phyloP scores from a whole-genome alignment of 2,113 vertebrate genomes.

The Ramphastos sulfuratus region DNA sequence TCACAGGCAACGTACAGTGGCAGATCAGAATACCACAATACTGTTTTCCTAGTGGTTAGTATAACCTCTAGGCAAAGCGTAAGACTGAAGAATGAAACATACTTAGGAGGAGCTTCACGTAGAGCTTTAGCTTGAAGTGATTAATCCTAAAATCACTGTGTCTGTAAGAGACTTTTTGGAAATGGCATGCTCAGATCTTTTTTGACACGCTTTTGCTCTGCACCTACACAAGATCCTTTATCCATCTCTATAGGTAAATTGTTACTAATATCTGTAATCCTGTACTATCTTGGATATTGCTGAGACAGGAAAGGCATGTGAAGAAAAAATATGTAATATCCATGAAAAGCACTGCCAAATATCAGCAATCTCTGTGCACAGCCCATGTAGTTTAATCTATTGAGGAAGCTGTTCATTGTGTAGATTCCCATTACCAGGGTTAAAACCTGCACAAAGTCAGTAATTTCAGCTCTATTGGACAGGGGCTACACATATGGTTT shows the following conservation, averaged over 20 bases:
- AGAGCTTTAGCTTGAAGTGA: neutral
- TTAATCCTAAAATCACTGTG: neutral
- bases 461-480: neutral
- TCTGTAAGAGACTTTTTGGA: neutral
- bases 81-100: neutral
- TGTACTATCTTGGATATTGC: accelerated
- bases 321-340: neutral
- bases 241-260: accelerated
- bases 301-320: neutral
- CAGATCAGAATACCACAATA: neutral
- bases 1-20: neutral
- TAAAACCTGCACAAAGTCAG: neutral
- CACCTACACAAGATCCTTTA: neutral
- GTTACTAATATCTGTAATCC: neutral
- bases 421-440: neutral
- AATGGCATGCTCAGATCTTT: neutral
- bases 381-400: neutral
- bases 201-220: neutral
- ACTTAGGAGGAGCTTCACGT: neutral
- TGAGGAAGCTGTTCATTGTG: neutral
- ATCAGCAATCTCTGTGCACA: neutral
- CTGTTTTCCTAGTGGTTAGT: neutral
- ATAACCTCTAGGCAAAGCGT: neutral
- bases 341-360: neutral
- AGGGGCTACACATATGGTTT: neutral